Percentiles rank a stretch among this genome's conserved stretches.
phyloP scores from a whole-genome alignment of 2,888 invertebrate genomes.

The Lithophane leautieri region DNA sequence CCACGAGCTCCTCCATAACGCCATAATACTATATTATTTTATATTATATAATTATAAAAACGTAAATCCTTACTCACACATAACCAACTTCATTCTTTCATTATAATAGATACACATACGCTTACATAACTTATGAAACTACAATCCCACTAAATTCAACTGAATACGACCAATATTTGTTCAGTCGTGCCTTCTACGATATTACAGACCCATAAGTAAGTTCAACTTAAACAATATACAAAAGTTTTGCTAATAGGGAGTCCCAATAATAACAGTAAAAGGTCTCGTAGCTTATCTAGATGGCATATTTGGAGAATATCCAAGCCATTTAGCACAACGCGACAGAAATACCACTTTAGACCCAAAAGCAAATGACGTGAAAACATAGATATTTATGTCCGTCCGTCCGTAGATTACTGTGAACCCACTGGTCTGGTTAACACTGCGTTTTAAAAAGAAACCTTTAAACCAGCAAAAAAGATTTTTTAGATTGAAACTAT shows the following conservation, averaged over 20 bases:
- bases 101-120: constrained; percentile 16
- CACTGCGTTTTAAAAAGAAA: constrained; percentile 52
- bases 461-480: constrained; percentile 19
- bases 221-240: constrained; percentile 71
- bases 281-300: constrained; percentile 84
- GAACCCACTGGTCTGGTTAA: constrained; percentile 55
- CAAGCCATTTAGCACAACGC: constrained; percentile 86
- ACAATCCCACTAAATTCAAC: constrained; percentile 36
- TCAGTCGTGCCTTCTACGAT: constrained; percentile 33
- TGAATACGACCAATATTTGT: constrained; percentile 56
- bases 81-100: background rate
- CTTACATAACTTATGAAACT: constrained; percentile 30
- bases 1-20: too few species aligned
- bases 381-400: constrained; percentile 80
- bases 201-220: constrained; percentile 53
- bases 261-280: constrained; percentile 83
- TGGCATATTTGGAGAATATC: constrained; percentile 87
- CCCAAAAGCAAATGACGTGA: constrained; percentile 86
- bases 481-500: constrained; percentile 15
- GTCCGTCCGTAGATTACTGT: constrained; percentile 68
- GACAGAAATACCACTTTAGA: constrained; percentile 83
- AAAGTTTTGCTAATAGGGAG: constrained; percentile 73
- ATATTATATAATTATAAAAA: too few species aligned
- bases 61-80: background rate
- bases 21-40: background rate